Conservation (phyloP, 2,113 vertebrate genomes). For the Nyctereutes procyonoides region DNA sequence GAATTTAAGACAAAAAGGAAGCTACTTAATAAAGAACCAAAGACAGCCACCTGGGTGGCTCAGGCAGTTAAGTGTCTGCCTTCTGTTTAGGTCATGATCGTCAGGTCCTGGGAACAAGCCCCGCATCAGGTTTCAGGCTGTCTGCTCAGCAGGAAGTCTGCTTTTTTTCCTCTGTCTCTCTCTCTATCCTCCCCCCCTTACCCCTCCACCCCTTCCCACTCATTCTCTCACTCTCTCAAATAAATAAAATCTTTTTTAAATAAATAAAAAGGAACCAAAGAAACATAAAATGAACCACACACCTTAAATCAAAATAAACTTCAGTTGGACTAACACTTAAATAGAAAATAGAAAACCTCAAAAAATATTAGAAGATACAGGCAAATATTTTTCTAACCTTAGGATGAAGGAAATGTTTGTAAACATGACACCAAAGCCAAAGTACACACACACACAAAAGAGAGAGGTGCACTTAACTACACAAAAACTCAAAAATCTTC, state of each 20-base stretch:
- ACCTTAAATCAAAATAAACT: conserved; percentile 48
- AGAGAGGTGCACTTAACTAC: background rate
- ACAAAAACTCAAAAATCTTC: conserved; percentile 36
- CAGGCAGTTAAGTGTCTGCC: too few species aligned
- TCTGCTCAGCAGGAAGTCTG: too few species aligned
- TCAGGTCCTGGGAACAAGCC: too few species aligned
- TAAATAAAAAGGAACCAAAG: background rate
- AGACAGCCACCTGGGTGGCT: background rate
- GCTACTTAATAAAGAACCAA: background rate
- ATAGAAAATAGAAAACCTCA: conserved; percentile 34
- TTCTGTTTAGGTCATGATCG: too few species aligned
- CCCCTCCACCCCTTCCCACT: too few species aligned
- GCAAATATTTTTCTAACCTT: conserved; percentile 22
- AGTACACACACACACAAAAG: background rate
- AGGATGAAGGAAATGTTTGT: background rate
- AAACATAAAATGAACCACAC: conserved; percentile 20
- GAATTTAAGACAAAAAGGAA: background rate
- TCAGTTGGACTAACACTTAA: conserved; percentile 43
- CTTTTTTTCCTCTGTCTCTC: too few species aligned
- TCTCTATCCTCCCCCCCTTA: too few species aligned
- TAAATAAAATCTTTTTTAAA: too few species aligned
- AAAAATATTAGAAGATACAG: background rate
- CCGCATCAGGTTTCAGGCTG: too few species aligned
- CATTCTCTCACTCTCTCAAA: too few species aligned
- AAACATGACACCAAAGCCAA: conserved; percentile 26